Evolutionary conservation across 2,888 invertebrate species (phyloP), one percentile per base, ranked within the genome.

Genomic region (Stenchaetothrips biformis): DNA sequence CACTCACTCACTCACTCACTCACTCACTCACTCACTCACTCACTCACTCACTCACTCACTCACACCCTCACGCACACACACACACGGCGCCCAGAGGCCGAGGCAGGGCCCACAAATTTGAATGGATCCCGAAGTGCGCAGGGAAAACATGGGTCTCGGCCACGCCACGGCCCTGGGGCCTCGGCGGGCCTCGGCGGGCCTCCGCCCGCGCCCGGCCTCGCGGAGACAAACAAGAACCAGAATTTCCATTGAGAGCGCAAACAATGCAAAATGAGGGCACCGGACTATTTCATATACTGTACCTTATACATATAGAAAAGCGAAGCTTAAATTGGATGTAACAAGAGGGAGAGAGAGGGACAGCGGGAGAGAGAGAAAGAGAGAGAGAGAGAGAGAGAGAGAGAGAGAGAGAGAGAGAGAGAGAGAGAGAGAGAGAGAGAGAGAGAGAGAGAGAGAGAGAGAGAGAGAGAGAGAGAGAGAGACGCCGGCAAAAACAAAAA

Each of bases 241-340:
- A 74, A 74, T 74, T 74, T 74, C 67, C 67, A 74, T 74, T 74
- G 67, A 74, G 67, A 74, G 67, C 67, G 67, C 67, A 74, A 74
- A 74, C 67, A 74, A 74, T 74, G 67, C 67, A 74, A 74, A 74
- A 74, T 74, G 67, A 74, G 67, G 67, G 67, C 67, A 74, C 67
- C 67, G 25, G 67, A 74, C 67, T 74, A 74, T 74, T 74, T 74
- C 67, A 74, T 74, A 74, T 74, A 74, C 67, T 74, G 67, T 74
- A 74, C 67, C 67, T 74, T 74, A 74, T 74, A 74, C 67, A 74
- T 74, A 74, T 74, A 74, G 67, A 74, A 74, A 74, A n/a, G 67
- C 67, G 67, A 74, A 74, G 67, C 67, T 74, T 74, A 74, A 74
- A 74, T 74, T 74, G 67, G 67, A 74, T 74, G 67, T 74, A 74